A percentile compares a stretch with the other conserved stretches of the same genome.
Conservation (phyloP, 2,113 vertebrate species). For the Protomyctophum bolini region DNA sequence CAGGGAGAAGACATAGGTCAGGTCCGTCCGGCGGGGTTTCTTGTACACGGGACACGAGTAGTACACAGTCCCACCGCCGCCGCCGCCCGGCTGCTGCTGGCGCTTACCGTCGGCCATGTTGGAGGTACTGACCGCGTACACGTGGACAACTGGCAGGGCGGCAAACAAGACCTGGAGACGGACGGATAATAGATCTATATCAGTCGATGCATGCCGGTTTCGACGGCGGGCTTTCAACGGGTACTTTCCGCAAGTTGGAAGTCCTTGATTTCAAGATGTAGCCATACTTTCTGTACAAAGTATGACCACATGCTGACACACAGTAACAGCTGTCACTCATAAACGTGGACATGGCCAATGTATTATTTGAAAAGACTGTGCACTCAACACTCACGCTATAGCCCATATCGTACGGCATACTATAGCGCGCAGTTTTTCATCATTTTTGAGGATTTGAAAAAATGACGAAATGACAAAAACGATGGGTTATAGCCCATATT, state of each 20-base stretch:
- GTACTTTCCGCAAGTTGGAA: too few relatives aligned
- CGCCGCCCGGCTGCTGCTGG: constrained; percentile 17
- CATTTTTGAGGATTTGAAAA: too few relatives aligned
- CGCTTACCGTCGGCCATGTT: constrained; percentile 59
- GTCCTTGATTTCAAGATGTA: not conserved
- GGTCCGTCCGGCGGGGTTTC: constrained; percentile 83
- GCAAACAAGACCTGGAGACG: constrained; percentile 83
- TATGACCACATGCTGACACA: not conserved
- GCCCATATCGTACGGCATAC: too few relatives aligned
- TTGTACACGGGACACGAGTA: constrained; percentile 86
- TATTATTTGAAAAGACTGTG: too few relatives aligned
- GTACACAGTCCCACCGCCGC: not conserved
- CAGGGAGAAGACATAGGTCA: constrained; percentile 82
- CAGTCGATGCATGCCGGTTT: not conserved
- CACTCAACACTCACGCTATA: too few relatives aligned
- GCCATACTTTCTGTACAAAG: not conserved
- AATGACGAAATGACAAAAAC: too few relatives aligned
- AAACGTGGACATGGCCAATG: too few relatives aligned
- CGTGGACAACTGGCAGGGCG: constrained; percentile 83
- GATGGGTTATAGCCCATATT: too few relatives aligned
- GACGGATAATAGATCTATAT: not conserved
- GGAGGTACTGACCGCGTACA: constrained; percentile 79
- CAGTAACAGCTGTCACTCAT: not conserved
- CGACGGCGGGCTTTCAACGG: not conserved
- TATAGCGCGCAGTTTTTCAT: too few relatives aligned